Percentiles rank a stretch among this genome's conserved stretches.
Evolutionary conservation across 2,113 vertebrate genomes (phyloP).

Genomic region (Psettodes erumei): DNA sequence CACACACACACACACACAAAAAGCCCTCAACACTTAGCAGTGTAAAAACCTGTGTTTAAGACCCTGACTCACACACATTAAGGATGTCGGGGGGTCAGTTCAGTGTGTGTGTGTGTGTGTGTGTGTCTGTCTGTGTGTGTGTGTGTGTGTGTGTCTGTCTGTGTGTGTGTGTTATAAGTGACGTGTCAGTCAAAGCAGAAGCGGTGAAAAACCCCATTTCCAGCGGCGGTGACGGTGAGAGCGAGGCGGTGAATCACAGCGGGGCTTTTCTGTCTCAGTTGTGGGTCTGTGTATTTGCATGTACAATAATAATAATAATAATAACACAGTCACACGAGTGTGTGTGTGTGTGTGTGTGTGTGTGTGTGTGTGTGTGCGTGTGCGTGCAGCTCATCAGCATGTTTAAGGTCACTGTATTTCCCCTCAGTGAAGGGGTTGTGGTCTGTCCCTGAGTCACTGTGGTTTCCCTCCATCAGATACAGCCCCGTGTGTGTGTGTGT

Average conservation of each 20-base stretch:
- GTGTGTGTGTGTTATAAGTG: too few species aligned
- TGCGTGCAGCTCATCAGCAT: constrained; percentile 51
- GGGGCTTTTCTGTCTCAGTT: constrained; percentile 41
- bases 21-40: constrained; percentile 62
- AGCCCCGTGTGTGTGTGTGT: neutral
- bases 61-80: constrained; percentile 74
- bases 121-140: too few species aligned
- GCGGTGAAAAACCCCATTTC: too few species aligned
- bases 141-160: too few species aligned
- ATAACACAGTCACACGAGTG: constrained; percentile 18
- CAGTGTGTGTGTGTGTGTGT: too few species aligned
- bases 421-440: constrained; percentile 55
- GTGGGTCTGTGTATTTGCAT: constrained; percentile 44
- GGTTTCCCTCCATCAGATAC: constrained; percentile 55
- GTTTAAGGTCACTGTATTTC: constrained; percentile 73
- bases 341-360: constrained; percentile 28
- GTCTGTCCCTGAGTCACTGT: constrained; percentile 60
- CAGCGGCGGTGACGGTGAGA: constrained; percentile 39
- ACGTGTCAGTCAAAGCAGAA: too few species aligned
- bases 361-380: constrained; percentile 19
- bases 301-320: constrained; percentile 49
- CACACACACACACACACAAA: constrained; percentile 26
- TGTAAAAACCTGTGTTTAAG: constrained; percentile 65
- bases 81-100: too few species aligned
- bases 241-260: constrained; percentile 35